Evolutionary conservation across 2,888 invertebrate species (phyloP).

Genomic region (Tolmerus cingulatus): DNA sequence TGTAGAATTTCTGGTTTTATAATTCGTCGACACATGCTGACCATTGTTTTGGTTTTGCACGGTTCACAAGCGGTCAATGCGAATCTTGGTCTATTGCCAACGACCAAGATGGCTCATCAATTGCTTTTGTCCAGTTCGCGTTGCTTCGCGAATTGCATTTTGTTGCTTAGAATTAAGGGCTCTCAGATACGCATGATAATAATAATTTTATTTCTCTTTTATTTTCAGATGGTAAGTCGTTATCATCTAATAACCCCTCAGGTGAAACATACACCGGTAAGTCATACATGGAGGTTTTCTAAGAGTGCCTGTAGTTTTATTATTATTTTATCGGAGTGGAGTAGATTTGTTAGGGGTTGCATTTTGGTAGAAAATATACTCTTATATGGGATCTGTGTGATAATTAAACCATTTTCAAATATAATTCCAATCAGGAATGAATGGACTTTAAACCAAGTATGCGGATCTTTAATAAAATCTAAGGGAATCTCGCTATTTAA

Average conservation of each 20-base stretch:
- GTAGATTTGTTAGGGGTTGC: background rate
- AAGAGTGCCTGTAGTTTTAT: slow-evolving; percentile 14
- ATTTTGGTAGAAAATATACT: background rate
- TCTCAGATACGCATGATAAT: background rate
- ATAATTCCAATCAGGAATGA: background rate
- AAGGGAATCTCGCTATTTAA: too few relatives aligned
- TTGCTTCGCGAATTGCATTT: background rate
- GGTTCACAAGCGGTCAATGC: background rate
- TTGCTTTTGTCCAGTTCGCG: background rate
- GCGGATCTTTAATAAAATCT: too few relatives aligned
- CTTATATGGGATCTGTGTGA: background rate
- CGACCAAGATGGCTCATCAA: background rate
- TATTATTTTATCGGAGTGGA: background rate
- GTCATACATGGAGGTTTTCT: background rate
- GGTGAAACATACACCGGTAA: slow-evolving; percentile 63
- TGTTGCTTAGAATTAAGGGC: background rate
- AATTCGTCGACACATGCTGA: slow-evolving; percentile 49
- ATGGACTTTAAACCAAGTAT: too few relatives aligned
- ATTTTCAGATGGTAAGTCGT: slow-evolving; percentile 64
- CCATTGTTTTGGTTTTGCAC: slow-evolving; percentile 48
- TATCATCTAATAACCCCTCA: slow-evolving; percentile 63
- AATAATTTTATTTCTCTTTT: slow-evolving; percentile 49
- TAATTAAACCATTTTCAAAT: background rate
- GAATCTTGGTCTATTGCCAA: slow-evolving; percentile 7
- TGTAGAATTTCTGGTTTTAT: slow-evolving; percentile 49